Percentiles rank a stretch among this genome's conserved stretches.
These are phyloP conservation scores for Pseudonaja textilis DNA, from an alignment of 2,113 vertebrate genomes.

Conservation along the genomic window DNA sequence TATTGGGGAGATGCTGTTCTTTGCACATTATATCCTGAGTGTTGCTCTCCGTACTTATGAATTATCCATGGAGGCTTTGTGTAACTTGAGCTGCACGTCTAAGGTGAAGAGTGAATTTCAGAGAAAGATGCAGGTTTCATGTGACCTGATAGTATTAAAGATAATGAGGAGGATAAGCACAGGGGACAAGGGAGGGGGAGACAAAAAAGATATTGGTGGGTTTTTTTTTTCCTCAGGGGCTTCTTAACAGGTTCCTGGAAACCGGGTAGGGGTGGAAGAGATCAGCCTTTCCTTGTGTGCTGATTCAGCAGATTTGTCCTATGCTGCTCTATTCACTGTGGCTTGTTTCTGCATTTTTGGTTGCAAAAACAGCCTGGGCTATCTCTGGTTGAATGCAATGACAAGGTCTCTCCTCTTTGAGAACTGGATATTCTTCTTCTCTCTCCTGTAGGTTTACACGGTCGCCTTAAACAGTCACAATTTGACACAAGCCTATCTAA, in stretches of 20 bases:
- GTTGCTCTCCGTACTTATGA: conserved; percentile 16
- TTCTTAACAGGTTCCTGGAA: accelerated
- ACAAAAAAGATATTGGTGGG: background rate
- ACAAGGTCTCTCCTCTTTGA: background rate
- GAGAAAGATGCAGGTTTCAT: background rate
- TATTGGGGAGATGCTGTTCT: background rate
- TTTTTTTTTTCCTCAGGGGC: background rate
- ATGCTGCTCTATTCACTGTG: background rate
- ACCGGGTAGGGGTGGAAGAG: background rate
- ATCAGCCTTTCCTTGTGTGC: background rate
- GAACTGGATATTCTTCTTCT: background rate
- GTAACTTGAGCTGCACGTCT: background rate
- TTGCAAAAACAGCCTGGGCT: background rate
- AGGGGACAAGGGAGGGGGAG: background rate
- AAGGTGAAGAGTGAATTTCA: background rate
- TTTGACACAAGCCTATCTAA: background rate
- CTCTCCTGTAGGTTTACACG: background rate
- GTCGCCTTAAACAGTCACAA: background rate
- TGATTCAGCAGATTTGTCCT: background rate
- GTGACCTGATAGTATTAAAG: background rate
- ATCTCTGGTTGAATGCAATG: background rate
- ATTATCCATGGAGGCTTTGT: conserved; percentile 34
- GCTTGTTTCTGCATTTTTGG: background rate
- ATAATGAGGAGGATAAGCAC: background rate
- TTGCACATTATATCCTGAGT: background rate